Evolutionary conservation across 2,888 invertebrate species (phyloP), one percentile per base, ranked within the genome.

Genomic region (Dicroscelio sp.): DNA sequence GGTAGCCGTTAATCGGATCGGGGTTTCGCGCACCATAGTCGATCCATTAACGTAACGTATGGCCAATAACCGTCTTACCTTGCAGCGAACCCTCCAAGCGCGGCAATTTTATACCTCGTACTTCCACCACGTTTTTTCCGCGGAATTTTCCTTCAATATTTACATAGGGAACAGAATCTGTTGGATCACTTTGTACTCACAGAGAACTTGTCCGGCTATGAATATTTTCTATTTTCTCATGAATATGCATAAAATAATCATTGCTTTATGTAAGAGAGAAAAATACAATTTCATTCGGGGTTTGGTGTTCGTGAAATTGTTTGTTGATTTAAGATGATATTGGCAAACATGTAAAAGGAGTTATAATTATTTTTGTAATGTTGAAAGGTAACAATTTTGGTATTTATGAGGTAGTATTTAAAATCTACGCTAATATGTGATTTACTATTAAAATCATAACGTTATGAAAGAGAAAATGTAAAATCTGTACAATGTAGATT

Each of bases 11-110:
- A 91, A 91, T 91, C 86, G 88, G 86, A 88, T 91, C 79, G 67
- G 43, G 83, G 78, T 65, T 84, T 69, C 67, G 80, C 79, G 69
- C 67, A 80, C 73, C 86, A 84, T 84, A 73, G 84, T 79, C 55
- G 83, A 86, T 83, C 88, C 91, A 91, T 91, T 91, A 83, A 89
- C 65, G 65, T 88, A 88, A 91, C 86, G 86, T 91, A 91, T 80
- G 88, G 86, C 83, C 88, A 86, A 88, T 91, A 88, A 91, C 90
- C 67, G 84, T 86, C 88, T 80, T 78, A 60, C 79, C 58, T 58
- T 69, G 12, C 58, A 76, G 60, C 35, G 52, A 71, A 63, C 75
- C 75, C 43, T 58, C 30, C 85, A 4, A 89, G 73, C 58, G 14
- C 69, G 69, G 43, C 58, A 75, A 80, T 90, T 78, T 90, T 60